These are phyloP conservation scores for Falco berigora DNA, from an alignment of 2,797 vertebrate species.

Conservation along the genomic window DNA sequence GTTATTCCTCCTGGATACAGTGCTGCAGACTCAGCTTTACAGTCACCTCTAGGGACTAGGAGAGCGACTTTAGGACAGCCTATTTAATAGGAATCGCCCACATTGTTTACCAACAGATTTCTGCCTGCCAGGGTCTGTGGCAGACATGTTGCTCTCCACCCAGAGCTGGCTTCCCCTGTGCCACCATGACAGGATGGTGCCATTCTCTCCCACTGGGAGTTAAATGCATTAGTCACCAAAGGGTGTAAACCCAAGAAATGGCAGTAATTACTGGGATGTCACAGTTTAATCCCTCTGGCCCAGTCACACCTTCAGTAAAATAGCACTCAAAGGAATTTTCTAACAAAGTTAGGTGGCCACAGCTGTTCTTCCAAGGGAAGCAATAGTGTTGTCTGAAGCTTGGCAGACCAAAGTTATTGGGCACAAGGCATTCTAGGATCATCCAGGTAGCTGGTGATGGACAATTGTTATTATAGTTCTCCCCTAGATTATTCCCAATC, in stretches of 20 bases:
- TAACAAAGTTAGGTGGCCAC: neutral
- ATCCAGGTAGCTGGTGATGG: neutral
- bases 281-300: neutral
- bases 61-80: neutral
- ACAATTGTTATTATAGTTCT: neutral
- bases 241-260: neutral
- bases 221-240: neutral
- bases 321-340: neutral
- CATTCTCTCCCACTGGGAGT: neutral
- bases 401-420: neutral
- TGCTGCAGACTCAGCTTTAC: neutral
- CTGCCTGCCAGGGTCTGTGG: neutral
- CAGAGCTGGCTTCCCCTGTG: neutral
- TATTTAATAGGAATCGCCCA: neutral
- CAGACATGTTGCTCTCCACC: neutral
- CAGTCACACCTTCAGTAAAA: neutral
- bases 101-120: neutral
- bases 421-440: neutral
- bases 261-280: neutral
- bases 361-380: neutral
- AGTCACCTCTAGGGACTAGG: neutral
- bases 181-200: neutral
- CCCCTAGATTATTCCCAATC: neutral
- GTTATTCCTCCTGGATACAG: neutral
- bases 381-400: neutral